Percentiles rank a stretch among this genome's conserved stretches.
Conservation (phyloP, 2,113 vertebrate genomes). For the Lasiurus cinereus region DNA sequence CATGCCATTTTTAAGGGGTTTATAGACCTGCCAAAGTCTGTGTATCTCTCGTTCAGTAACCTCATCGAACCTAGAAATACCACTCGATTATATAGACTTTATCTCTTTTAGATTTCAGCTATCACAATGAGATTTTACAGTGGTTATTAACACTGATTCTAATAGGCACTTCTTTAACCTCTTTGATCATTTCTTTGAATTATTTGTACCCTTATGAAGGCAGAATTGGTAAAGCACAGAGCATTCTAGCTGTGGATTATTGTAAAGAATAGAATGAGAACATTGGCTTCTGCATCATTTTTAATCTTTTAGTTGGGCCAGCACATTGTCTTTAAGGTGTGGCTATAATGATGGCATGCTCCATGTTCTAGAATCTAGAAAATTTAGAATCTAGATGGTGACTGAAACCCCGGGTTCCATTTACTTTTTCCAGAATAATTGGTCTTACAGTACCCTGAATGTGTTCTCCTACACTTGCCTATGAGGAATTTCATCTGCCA, state of each 20-base stretch:
- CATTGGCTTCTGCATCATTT: background rate
- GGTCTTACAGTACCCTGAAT: slow-evolving; percentile 2
- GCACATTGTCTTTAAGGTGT: background rate
- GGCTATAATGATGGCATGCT: background rate
- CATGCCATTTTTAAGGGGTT: background rate
- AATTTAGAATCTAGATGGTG: background rate
- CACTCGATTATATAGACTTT: background rate
- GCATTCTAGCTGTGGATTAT: background rate
- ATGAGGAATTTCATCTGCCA: slow-evolving; percentile 68
- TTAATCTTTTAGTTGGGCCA: slow-evolving; percentile 7
- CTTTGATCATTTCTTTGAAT: slow-evolving; percentile 41
- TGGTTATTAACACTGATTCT: background rate
- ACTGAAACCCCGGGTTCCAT: background rate
- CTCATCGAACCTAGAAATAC: background rate
- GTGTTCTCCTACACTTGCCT: slow-evolving; percentile 24
- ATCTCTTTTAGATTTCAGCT: background rate
- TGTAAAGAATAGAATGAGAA: background rate
- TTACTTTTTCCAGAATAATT: slow-evolving; percentile 54
- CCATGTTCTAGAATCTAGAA: background rate
- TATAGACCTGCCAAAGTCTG: background rate
- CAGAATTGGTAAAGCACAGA: background rate
- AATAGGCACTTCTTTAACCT: background rate
- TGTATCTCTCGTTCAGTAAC: background rate
- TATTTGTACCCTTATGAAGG: background rate
- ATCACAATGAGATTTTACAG: background rate